phyloP scores from a whole-genome alignment of 37 sponge, comb jelly and placozoan species.

The Chondrosia reniformis region DNA sequence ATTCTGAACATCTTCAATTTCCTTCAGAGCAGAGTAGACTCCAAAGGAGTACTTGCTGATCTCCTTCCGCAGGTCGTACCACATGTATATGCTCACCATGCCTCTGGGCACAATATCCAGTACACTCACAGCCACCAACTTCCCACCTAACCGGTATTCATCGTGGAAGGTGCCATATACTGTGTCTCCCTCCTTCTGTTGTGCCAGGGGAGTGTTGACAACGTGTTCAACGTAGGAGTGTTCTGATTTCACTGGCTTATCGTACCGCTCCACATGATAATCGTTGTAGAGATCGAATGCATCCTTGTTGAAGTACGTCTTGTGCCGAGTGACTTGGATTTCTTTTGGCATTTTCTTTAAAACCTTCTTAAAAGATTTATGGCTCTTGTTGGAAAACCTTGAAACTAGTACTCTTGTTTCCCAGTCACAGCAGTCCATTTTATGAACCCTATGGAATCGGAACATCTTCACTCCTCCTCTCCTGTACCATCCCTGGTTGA shows the following conservation, averaged over 20 bases:
- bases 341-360: constrained; percentile 51
- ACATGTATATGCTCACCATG: constrained; percentile 91
- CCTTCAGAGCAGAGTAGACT: constrained; percentile 87
- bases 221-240: constrained; percentile 80
- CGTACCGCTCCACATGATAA: constrained; percentile 74
- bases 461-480: constrained; percentile 94
- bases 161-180: constrained; percentile 85
- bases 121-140: constrained; percentile 81
- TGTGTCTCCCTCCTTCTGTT: constrained; percentile 39
- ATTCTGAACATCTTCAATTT: constrained; percentile 68
- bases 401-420: constrained; percentile 73
- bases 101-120: constrained; percentile 84
- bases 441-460: constrained; percentile 60
- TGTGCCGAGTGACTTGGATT: constrained; percentile 41
- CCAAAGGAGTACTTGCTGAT: constrained; percentile 82
- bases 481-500: constrained; percentile 86
- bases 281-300: constrained; percentile 77
- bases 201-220: constrained; percentile 60
- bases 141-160: constrained; percentile 75
- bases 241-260: constrained; percentile 63
- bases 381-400: constrained; percentile 53
- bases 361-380: constrained; percentile 65
- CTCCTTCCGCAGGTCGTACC: constrained; percentile 74
- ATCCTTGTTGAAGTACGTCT: constrained; percentile 67
- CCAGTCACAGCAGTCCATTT: constrained; percentile 69